Base-by-base conservation (phyloP, 1,140 invertebrate genomes). In the Brachionus koreanus region DNA sequence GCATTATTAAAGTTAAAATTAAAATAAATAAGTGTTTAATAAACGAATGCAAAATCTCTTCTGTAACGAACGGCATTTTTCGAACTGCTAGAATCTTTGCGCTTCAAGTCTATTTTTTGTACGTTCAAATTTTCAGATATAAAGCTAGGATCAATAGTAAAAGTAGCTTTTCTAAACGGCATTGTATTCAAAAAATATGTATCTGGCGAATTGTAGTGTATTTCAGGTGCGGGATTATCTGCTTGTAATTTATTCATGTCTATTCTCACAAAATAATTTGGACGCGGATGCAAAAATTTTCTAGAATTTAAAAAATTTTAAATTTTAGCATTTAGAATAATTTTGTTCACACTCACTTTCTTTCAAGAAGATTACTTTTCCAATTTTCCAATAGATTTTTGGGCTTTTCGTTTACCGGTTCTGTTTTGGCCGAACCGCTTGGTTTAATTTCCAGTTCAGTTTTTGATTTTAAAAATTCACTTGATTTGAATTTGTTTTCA, bases 181-280 rank as follows among this genome's bases (percentile, higher is more conserved):
- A 82, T 43, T 19, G 79, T 82, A 35, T 82, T 82, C 4, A 43
- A 82, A 43, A 82, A 82, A 52, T 35, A 82, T 7, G 79, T 82
- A 16, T 82, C 79, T 7, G 61, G n/a, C 25, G 79, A 61, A 69
- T 67, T 82, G 35, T 82, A 82, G 67, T 82, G 79, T 43, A 82
- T 19, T 29, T 65, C 42, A n/a, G 79, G 57, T 35, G 65, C 42
- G 33, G 57, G 39, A 23, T n/a, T 29, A 65, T 49, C 57, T 16
- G 57, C 29, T 10, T 82, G 13, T 9, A 82, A n/a, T 67, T 67
- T 69, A 12, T 82, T 46, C 19, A 69, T 19, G 12, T 63, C 57
- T 52, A 82, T 82, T 65, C 19, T 82, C 5, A 65, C 37, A 39
- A 39, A 82, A 46, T 82, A 82, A 35, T 67, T 67, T 52, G 79